phyloP scores from a whole-genome alignment of 2,113 vertebrate species.

The Loxodonta africana region DNA sequence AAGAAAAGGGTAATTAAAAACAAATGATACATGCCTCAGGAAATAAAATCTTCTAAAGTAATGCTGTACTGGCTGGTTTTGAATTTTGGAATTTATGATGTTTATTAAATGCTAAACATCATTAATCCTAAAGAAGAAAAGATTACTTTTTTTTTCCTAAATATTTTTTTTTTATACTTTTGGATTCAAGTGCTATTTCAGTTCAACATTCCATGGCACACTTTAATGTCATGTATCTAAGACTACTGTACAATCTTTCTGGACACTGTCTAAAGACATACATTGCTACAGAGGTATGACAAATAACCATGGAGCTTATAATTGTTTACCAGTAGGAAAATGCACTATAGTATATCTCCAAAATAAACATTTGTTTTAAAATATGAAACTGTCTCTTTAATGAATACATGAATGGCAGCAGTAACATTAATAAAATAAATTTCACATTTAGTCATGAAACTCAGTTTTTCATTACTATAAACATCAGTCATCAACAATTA shows the following conservation, averaged over 20 bases:
- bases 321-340: constrained; percentile 28
- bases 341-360: background rate
- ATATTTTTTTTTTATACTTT: background rate
- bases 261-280: background rate
- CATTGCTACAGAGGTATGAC: background rate
- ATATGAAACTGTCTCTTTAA: background rate
- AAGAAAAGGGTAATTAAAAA: constrained; percentile 1
- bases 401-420: background rate
- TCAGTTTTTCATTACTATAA: background rate
- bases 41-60: constrained; percentile 31
- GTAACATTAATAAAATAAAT: background rate
- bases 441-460: constrained; percentile 9
- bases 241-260: background rate
- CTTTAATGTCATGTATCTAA: background rate
- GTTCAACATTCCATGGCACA: background rate
- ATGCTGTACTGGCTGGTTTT: background rate
- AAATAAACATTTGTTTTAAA: constrained; percentile 24
- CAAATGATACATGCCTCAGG: background rate
- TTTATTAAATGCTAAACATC: background rate
- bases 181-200: background rate
- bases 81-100: background rate
- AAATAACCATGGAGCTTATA: background rate
- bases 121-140: background rate
- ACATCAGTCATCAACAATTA: background rate
- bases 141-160: background rate